These are phyloP conservation scores for Mnemiopsis leidyi DNA, from an alignment of 37 sponge, comb jelly and placozoan genomes.

Conservation along the genomic window DNA sequence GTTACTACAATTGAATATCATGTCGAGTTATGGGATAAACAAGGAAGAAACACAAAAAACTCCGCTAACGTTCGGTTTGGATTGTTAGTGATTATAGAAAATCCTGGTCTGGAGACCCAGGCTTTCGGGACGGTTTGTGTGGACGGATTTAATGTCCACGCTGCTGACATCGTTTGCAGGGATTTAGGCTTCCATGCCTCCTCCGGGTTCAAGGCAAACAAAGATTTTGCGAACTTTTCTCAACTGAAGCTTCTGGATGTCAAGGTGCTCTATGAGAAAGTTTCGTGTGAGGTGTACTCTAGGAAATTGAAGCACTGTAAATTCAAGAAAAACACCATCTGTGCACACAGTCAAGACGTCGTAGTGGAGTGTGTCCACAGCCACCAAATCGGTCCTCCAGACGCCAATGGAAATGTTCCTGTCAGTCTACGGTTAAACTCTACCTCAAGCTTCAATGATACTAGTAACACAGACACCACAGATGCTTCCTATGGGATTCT, in stretches of 20 bases:
- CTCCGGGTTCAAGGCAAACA: neutral
- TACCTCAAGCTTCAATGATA: neutral
- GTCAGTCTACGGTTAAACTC: neutral
- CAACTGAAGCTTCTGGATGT: neutral
- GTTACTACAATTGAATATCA: neutral
- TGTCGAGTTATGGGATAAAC: neutral
- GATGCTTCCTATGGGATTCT: neutral
- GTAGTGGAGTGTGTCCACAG: neutral
- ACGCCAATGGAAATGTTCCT: neutral
- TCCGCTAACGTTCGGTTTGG: neutral
- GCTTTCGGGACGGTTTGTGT: neutral
- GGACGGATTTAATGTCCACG: neutral
- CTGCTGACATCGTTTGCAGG: neutral
- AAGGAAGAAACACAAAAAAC: neutral
- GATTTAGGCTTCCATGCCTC: neutral
- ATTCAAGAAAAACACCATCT: neutral
- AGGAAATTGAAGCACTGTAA: neutral
- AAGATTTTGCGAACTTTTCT: neutral
- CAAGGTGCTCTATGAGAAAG: neutral
- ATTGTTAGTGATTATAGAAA: neutral
- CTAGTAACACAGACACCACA: neutral
- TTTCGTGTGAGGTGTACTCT: neutral
- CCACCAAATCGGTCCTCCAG: neutral
- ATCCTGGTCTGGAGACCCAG: neutral
- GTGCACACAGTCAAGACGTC: neutral